These are phyloP conservation scores for Meta bourneti DNA, from an alignment of 2,888 invertebrate genomes.

Conservation along the genomic window DNA sequence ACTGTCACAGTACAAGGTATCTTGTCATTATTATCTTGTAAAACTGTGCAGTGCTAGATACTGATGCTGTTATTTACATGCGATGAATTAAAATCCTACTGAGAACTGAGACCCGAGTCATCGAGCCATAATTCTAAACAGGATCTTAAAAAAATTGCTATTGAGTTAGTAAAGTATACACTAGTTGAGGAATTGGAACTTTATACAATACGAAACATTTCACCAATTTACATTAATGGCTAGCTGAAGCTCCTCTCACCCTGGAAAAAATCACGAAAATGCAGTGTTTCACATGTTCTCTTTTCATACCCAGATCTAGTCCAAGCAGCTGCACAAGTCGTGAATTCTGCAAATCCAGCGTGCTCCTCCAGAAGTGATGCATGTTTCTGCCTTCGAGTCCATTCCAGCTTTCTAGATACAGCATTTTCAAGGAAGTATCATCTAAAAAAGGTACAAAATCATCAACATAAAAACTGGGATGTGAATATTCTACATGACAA, in stretches of 20 bases:
- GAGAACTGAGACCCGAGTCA: no score
- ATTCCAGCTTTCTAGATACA: constrained; percentile 86
- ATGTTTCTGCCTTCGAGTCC: constrained; percentile 86
- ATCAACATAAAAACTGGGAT: not conserved
- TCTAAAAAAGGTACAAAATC: constrained; percentile 81
- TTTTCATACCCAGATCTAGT: constrained; percentile 37
- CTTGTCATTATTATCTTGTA: no score
- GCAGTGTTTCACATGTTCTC: no score
- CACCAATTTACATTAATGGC: not conserved
- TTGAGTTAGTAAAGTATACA: no score
- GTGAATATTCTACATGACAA: not conserved
- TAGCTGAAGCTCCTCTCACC: not conserved
- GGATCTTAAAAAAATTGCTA: no score
- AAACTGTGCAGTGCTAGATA: no score
- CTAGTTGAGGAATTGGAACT: no score
- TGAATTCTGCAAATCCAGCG: constrained; percentile 83
- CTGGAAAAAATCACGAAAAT: not conserved
- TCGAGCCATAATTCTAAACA: no score
- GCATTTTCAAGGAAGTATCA: constrained; percentile 83
- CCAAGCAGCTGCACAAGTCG: constrained; percentile 13
- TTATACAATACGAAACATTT: no score
- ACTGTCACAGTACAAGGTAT: no score
- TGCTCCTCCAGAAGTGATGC: constrained; percentile 90
- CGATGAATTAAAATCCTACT: no score
- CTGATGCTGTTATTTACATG: no score